Conservation (phyloP, 2,113 vertebrate genomes). For the Leptocoma aspasia region DNA sequence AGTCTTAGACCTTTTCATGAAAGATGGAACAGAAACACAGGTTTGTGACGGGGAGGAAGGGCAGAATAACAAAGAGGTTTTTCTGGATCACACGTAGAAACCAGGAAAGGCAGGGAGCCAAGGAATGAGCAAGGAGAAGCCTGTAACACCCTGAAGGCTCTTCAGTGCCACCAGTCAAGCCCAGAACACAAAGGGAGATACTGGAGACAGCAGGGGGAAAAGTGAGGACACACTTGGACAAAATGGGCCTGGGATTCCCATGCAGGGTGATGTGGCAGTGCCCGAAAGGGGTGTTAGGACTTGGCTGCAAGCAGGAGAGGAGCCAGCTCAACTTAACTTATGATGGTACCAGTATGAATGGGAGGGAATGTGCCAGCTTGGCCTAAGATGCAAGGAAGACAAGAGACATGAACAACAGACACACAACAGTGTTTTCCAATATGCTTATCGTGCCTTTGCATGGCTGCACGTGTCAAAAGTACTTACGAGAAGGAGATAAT, state of each 20-base stretch:
- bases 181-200: neutral
- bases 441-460: neutral
- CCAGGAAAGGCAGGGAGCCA: neutral
- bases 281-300: rapidly evolving
- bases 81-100: neutral
- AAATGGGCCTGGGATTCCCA: neutral
- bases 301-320: neutral
- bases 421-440: neutral
- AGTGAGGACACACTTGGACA: neutral
- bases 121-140: neutral
- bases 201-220: neutral
- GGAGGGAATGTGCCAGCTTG: neutral
- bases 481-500: constrained; percentile 3
- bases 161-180: neutral
- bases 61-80: constrained; percentile 38
- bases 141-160: neutral
- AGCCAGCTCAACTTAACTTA: neutral
- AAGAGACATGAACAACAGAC: neutral
- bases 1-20: constrained; percentile 53
- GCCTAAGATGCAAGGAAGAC: neutral
- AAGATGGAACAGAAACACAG: constrained; percentile 43
- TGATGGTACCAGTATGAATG: neutral
- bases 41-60: constrained; percentile 1
- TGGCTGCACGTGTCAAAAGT: neutral
- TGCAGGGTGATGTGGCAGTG: neutral